A percentile compares a stretch with the other conserved stretches of the same genome.
Evolutionary conservation across 2,797 vertebrate genomes (phyloP).

Genomic region (Adelosebastes latens): DNA sequence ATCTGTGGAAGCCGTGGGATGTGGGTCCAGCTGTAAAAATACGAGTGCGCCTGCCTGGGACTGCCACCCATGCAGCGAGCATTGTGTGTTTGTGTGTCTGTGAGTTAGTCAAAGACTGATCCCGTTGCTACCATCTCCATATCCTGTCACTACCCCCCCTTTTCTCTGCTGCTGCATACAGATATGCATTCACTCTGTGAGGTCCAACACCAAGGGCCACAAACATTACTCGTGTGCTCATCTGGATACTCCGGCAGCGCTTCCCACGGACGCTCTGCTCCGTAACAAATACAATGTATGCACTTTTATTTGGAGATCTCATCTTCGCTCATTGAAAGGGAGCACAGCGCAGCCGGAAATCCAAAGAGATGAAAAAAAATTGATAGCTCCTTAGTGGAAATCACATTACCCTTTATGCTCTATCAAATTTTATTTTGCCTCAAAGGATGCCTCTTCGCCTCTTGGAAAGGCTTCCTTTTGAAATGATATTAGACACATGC

Average conservation of each 20-base stretch:
- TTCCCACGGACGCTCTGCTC: conserved; percentile 34
- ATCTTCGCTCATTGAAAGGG: conserved; percentile 10
- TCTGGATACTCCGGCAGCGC: conserved; percentile 25
- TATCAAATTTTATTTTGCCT: conserved; percentile 67
- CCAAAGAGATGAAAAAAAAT: conserved; percentile 51
- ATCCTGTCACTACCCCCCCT: conserved; percentile 60
- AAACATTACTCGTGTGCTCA: conserved; percentile 47
- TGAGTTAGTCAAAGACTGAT: conserved; percentile 58
- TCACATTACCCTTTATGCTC: conserved; percentile 60
- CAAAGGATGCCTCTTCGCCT: conserved; percentile 53
- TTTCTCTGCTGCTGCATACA: conserved; percentile 33
- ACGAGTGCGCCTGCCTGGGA: conserved; percentile 55
- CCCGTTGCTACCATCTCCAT: conserved; percentile 61
- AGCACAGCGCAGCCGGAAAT: conserved; percentile 19
- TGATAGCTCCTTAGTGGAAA: conserved; percentile 60
- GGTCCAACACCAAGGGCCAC: conserved; percentile 48
- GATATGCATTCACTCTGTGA: conserved; percentile 62
- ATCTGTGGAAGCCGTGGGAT: conserved; percentile 57
- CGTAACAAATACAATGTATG: conserved; percentile 1
- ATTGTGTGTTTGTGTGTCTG: conserved; percentile 67
- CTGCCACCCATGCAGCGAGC: conserved; percentile 76
- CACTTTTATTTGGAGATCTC: conserved; percentile 28
- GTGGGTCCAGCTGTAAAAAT: conserved; percentile 84
- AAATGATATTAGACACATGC: conserved; percentile 49
- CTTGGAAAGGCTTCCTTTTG: conserved; percentile 38